Evolutionary conservation across 2,888 invertebrate genomes (phyloP), one percentile per base, ranked within the genome.

Genomic region (Ichneumoninae sp.): DNA sequence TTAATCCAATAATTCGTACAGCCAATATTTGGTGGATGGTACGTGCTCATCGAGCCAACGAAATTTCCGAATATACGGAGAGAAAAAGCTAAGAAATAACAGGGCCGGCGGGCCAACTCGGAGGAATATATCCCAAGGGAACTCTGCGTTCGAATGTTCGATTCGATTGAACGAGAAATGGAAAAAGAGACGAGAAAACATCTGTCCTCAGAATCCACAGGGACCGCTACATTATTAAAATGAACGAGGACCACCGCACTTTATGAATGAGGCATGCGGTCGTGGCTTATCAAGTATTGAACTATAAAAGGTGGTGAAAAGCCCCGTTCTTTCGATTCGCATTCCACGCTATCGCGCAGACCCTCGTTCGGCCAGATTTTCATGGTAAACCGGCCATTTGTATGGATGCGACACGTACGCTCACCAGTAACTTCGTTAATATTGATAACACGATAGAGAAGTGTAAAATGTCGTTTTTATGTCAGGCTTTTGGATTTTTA

Each of bases 381-480:
- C 87, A 88, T 86, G 89, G 86, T 90, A 89, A 91, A 90, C 82
- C 87, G 74, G 77, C 89, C 70, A 89, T 91, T 90, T 86, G 88
- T 89, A 91, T 91, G 91, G 86, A 87, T 86, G 50, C 75, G 75
- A 79, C 22, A 47, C 54, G 75, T 60, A 36, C 74, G 33, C 54
- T 47, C 30, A n/a, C 52, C 66, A 65, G 33, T 77, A 81, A 69
- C 75, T 80, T 19, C 26, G 81, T 90, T 80, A 89, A 90, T 90
- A 88, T 88, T 90, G 86, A 47, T 90, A 6, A 71, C 80, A 74
- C 68, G 50, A 52, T 54, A 33, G 76, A 77, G 57, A 47, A 72
- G 68, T 68, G n/a, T 16, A 47, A 8, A 75, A 68, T 36, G 30
- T 57, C 40, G 7, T 33, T 75, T 83, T 80, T 16, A 82, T 60